Percentiles rank a stretch among this genome's conserved stretches.
phyloP scores from a whole-genome alignment of 2,797 vertebrate genomes.

The Tokudaia tokunoshimensis region DNA sequence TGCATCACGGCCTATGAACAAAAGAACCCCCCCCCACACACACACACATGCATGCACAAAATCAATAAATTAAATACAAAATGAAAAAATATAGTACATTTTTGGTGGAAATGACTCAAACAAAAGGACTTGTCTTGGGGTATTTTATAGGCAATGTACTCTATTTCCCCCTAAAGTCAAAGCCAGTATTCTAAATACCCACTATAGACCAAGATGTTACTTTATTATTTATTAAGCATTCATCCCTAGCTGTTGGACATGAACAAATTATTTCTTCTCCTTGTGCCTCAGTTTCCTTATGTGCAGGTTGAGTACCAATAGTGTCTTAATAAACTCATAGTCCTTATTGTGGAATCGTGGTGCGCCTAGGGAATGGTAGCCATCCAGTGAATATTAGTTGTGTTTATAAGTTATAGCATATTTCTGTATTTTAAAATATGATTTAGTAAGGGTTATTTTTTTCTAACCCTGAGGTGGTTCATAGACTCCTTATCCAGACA shows the following conservation, averaged over 20 bases:
- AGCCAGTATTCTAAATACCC: too few relatives aligned
- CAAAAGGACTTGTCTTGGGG: neutral
- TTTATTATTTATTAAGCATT: neutral
- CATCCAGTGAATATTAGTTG: neutral
- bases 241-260: neutral
- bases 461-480: neutral
- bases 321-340: neutral
- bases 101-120: neutral
- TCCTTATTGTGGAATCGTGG: neutral
- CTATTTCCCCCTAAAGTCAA: neutral
- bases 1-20: neutral
- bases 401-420: neutral
- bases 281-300: slow-evolving; percentile 6
- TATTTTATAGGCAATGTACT: neutral
- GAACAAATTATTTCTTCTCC: neutral
- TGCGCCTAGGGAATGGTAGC: neutral
- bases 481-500: neutral
- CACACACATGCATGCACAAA: neutral
- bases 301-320: neutral
- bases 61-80: neutral
- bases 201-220: neutral
- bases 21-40: neutral
- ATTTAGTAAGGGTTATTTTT: neutral
- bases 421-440: neutral
- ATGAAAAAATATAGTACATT: neutral